Conservation (phyloP, 2,113 vertebrate species). For the Gopherus evgoodei region DNA sequence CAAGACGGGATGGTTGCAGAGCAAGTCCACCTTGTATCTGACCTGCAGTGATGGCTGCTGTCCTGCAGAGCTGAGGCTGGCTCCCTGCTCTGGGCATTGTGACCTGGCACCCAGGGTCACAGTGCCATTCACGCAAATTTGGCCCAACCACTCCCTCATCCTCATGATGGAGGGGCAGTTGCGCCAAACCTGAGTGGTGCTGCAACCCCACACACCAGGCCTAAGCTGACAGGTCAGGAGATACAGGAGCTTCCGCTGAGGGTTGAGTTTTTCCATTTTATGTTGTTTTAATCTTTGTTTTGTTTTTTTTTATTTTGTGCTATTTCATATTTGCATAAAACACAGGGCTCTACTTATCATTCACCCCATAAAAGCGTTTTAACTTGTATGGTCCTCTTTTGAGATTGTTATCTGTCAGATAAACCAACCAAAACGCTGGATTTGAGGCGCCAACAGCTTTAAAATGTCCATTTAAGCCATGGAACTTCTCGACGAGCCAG, state of each 20-base stretch:
- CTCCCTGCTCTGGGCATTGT: neutral
- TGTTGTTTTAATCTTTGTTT: neutral
- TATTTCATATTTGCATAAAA: neutral
- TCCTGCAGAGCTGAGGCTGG: neutral
- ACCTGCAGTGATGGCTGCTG: too few relatives aligned
- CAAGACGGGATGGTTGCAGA: neutral
- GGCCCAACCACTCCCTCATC: neutral
- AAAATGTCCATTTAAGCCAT: neutral
- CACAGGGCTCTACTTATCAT: neutral
- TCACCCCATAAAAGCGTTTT: neutral
- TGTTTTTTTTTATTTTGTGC: neutral
- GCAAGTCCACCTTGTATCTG: neutral
- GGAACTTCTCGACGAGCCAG: rapidly evolving
- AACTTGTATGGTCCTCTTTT: neutral
- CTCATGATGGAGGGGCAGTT: neutral
- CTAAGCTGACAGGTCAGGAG: neutral
- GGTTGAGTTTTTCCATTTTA: neutral
- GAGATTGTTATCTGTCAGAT: neutral
- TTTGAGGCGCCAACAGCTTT: neutral
- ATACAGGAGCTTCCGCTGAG: neutral
- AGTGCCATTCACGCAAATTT: neutral
- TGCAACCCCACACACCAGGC: neutral
- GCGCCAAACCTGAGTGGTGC: neutral
- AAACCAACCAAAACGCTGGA: neutral
- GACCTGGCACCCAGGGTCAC: neutral